Evolutionary conservation across 2,888 invertebrate genomes (phyloP).

Genomic region (Cosmorhoe ocellata): DNA sequence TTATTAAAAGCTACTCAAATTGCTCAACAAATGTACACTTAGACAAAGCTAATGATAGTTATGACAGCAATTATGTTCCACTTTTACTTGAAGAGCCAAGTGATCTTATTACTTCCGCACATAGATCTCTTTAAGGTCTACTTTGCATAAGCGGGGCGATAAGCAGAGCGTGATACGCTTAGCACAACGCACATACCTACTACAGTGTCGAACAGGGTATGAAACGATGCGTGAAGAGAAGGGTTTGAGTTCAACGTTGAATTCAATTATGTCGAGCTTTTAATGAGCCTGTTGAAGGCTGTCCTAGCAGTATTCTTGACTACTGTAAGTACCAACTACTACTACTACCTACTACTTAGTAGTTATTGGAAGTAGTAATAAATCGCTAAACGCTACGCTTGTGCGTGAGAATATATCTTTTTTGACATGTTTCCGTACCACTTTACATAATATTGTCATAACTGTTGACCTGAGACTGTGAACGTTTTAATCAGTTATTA

Average conservation of each 20-base stretch:
- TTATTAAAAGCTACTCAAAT: not conserved
- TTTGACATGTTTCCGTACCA: conserved; percentile 25
- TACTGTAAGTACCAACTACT: too few relatives aligned
- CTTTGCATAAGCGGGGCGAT: conserved; percentile 7
- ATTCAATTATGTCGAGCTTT: not conserved
- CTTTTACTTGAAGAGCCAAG: conserved; percentile 37
- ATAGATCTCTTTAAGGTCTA: conserved; percentile 8
- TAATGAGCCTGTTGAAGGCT: not conserved
- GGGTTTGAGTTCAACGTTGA: conserved; percentile 2
- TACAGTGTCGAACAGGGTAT: not conserved
- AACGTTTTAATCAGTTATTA: conserved; percentile 18
- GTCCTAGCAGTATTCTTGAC: too few relatives aligned
- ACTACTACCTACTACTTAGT: too few relatives aligned
- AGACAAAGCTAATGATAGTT: not conserved
- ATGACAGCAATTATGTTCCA: conserved; percentile 30
- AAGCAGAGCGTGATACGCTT: not conserved
- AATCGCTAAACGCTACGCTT: conserved; percentile 9
- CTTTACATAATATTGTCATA: conserved; percentile 26
- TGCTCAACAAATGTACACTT: not conserved
- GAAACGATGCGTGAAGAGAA: conserved; percentile 5
- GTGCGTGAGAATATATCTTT: not conserved
- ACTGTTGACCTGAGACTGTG: conserved; percentile 22
- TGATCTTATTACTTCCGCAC: conserved; percentile 30
- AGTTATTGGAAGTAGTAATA: too few relatives aligned
- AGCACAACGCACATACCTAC: not conserved